A percentile compares a stretch with the other conserved stretches of the same genome.
These are phyloP conservation scores for Dynastes hyllus DNA, from an alignment of 2,888 invertebrate species.

Conservation along the genomic window DNA sequence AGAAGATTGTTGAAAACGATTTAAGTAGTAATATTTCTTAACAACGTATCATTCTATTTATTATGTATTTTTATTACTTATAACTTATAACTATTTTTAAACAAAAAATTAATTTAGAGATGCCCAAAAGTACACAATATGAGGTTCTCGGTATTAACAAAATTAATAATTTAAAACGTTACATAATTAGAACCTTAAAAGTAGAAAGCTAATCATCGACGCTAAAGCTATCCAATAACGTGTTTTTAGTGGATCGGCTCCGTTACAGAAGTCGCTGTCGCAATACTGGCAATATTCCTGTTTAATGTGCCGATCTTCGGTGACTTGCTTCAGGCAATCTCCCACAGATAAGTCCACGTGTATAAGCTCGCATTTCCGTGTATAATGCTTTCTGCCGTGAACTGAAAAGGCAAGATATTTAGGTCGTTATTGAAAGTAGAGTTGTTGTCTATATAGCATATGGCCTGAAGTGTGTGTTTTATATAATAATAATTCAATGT, in stretches of 20 bases:
- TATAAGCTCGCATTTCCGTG: slow-evolving; percentile 77
- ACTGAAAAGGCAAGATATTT: slow-evolving; percentile 69
- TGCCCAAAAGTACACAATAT: too few relatives aligned
- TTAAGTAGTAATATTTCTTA: too few relatives aligned
- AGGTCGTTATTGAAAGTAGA: neutral
- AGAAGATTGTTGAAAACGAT: too few relatives aligned
- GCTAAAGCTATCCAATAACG: slow-evolving; percentile 2
- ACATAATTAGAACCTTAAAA: slow-evolving; percentile 21
- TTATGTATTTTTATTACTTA: too few relatives aligned
- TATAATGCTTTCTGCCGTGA: slow-evolving; percentile 72
- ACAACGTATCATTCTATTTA: too few relatives aligned
- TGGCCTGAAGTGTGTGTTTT: neutral
- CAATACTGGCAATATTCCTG: slow-evolving; percentile 80
- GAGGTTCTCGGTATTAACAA: neutral
- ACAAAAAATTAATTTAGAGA: too few relatives aligned
- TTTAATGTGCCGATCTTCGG: slow-evolving; percentile 73
- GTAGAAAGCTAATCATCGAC: slow-evolving; percentile 27
- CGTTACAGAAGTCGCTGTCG: slow-evolving; percentile 80
- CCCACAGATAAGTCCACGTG: slow-evolving; percentile 73
- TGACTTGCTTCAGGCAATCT: slow-evolving; percentile 72
- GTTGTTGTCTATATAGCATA: neutral
- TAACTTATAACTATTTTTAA: too few relatives aligned
- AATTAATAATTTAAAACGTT: slow-evolving; percentile 5
- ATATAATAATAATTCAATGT: too few relatives aligned
- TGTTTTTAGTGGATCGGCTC: neutral